Evolutionary conservation across 2,113 vertebrate species (phyloP).

Genomic region (Edolisoma coerulescens): DNA sequence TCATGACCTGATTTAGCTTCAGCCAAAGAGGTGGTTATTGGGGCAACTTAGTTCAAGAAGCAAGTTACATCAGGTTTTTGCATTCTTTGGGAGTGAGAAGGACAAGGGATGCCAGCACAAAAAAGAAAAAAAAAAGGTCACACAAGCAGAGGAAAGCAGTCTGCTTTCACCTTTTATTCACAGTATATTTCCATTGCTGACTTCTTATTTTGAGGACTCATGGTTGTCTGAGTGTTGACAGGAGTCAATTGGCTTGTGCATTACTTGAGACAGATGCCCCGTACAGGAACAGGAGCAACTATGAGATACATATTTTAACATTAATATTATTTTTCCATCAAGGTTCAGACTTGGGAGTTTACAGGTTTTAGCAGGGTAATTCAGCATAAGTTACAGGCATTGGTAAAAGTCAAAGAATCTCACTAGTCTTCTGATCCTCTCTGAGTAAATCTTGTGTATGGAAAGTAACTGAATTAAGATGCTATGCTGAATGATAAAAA

Average conservation of each 20-base stretch:
- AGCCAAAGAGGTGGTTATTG: not conserved
- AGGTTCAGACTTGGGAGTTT: not conserved
- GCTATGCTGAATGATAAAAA: not conserved
- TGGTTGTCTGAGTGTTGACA: not conserved
- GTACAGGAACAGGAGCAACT: not conserved
- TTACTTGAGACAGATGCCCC: not conserved
- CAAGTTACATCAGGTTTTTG: constrained; percentile 32
- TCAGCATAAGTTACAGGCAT: not conserved
- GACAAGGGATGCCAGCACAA: not conserved
- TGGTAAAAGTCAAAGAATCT: not conserved
- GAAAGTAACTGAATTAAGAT: not conserved
- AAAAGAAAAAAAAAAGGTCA: not conserved
- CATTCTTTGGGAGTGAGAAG: constrained; percentile 14
- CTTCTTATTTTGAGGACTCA: not conserved
- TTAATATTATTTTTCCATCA: not conserved
- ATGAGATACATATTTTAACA: not conserved
- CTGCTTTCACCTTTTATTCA: not conserved
- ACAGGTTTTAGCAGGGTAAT: not conserved
- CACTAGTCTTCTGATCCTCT: not conserved
- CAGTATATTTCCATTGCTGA: not conserved
- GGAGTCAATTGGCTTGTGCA: not conserved
- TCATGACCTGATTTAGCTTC: constrained; percentile 8
- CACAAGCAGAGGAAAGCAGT: not conserved
- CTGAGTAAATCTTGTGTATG: accelerated
- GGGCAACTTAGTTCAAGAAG: not conserved